Percentiles rank a stretch among this genome's conserved stretches.
These are phyloP conservation scores for Meteorus colon DNA, from an alignment of 2,888 invertebrate genomes.

Conservation along the genomic window DNA sequence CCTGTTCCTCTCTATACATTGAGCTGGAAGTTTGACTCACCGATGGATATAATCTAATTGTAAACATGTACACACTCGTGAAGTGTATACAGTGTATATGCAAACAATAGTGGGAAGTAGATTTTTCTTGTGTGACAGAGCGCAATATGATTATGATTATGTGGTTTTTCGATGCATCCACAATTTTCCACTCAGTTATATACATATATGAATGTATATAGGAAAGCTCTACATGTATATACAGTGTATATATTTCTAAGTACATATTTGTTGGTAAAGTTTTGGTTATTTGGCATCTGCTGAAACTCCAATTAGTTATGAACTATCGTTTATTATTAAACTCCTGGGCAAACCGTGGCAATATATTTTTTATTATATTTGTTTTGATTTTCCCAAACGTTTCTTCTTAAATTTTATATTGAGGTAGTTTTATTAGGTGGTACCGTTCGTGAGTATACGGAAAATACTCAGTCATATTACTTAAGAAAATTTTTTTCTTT, in stretches of 20 bases:
- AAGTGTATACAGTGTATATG: background rate
- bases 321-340: background rate
- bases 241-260: background rate
- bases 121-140: background rate
- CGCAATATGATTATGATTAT: background rate
- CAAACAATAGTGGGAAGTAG: background rate
- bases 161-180: background rate
- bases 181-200: background rate
- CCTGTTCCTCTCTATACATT: background rate
- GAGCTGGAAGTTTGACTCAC: background rate
- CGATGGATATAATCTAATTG: background rate
- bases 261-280: constrained; percentile 1
- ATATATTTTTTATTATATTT: constrained; percentile 3
- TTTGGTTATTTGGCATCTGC: background rate
- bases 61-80: background rate
- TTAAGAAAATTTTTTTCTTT: too few species aligned
- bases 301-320: background rate
- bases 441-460: too few species aligned
- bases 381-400: background rate
- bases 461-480: too few species aligned
- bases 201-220: background rate
- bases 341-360: background rate
- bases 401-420: background rate
- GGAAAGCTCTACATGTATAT: background rate
- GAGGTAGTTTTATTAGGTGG: too few species aligned